Base-by-base conservation (phyloP, 1,140 invertebrate species). In the Globodera rostochiensis region DNA sequence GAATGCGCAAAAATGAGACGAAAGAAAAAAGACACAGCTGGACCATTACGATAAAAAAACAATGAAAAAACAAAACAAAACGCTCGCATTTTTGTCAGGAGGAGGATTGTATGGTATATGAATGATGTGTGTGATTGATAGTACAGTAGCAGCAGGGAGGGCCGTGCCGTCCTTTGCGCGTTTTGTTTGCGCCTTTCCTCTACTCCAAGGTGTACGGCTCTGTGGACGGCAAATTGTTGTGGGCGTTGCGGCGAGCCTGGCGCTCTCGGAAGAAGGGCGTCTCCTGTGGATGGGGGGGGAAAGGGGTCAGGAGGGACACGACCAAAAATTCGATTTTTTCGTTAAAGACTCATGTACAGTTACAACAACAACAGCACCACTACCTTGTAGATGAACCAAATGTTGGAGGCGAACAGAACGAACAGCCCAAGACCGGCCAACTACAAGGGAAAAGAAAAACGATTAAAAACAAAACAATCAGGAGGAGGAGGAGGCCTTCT, bases 351-450 rank as follows among this genome's bases (percentile, higher is more conserved):
- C 36, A 36, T 36, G 36, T 36, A 36, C 36, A 36, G 36, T 25
- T 25, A 25, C 36, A 36, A 36, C 25, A 36, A 36, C 0, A 36
- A 25, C 25, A 25, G 25, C 15, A 64, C 4, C 5, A 64, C 13
- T 64, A 64, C 57, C 64, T 87, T 87, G 80, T 86, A 87, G 50
- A 75, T 74, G 80, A 85, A 88, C 87, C 87, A 87, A 74, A 86
- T 73, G 76, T 87, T 87, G 8, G 82, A 49, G 15, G 73, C 71
- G 36, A 82, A 87, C 36, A 87, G 80, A 67, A 88, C 73, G 13
- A 83, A 69, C 70, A 79, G 84, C 7, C 77, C 87, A 15, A 84
- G 69, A 8, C 85, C 86, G 60, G 86, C 85, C 19, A 87, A 53
- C 86, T 86, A 76, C 79, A 86, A 8, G 49, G n/a, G 49, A 19